These are phyloP conservation scores for Leptestheria dahalacensis DNA, from an alignment of 1,140 invertebrate species.

Conservation along the genomic window DNA sequence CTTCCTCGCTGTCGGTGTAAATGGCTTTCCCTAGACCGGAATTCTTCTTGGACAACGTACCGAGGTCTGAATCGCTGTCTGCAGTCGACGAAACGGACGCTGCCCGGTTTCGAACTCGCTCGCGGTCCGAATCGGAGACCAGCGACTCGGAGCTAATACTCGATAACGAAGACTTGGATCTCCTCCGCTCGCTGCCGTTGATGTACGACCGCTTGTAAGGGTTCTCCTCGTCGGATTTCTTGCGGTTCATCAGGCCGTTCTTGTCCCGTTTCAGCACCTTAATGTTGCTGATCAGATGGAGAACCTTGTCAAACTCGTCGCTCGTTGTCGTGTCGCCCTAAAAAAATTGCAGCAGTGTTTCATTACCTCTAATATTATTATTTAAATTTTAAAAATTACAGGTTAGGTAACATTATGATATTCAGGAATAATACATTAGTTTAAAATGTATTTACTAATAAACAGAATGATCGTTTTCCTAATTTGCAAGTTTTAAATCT, in stretches of 20 bases:
- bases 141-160: constrained; percentile 3
- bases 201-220: constrained; percentile 57
- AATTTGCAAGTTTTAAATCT: neutral
- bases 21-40: constrained; percentile 5
- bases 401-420: no score
- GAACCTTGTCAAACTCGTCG: neutral
- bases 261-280: constrained; percentile 33
- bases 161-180: constrained; percentile 14
- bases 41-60: neutral
- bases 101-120: constrained; percentile 25
- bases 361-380: no score
- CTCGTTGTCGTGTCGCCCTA: neutral
- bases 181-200: constrained; percentile 46
- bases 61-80: constrained; percentile 27
- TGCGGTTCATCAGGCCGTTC: constrained; percentile 45
- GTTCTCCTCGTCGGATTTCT: constrained; percentile 30
- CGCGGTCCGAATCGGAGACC: constrained; percentile 24
- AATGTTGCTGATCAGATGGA: neutral
- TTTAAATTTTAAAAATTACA: no score
- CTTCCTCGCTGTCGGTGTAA: constrained; percentile 17
- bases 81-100: constrained; percentile 23
- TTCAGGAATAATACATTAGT: no score
- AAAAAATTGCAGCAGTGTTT: no score
- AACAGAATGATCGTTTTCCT: no score
- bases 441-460: no score